Percentiles rank a stretch among this genome's conserved stretches.
These are phyloP conservation scores for Hormaphis cornu DNA, from an alignment of 1,140 invertebrate species.

Conservation along the genomic window DNA sequence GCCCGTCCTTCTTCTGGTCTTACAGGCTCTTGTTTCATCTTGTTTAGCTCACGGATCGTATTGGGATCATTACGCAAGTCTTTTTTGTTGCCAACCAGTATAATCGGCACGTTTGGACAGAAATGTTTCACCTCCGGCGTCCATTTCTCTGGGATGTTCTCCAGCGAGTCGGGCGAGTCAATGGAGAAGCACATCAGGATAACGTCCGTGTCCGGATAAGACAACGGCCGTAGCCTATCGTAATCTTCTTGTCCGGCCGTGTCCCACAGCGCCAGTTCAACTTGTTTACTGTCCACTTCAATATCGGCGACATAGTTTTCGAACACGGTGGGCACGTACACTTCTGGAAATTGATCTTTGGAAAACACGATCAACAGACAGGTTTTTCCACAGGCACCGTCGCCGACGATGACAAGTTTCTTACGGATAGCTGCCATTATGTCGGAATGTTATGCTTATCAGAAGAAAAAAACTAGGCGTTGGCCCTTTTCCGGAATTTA, in stretches of 20 bases:
- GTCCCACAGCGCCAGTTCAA: background rate
- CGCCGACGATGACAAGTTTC: constrained; percentile 98
- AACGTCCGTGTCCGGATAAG: constrained; percentile 95
- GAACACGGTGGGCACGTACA: constrained; percentile 97
- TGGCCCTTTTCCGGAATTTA: background rate
- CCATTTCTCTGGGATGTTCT: constrained; percentile 97
- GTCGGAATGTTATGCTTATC: background rate
- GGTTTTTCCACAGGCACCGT: constrained; percentile 98
- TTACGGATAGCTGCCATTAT: constrained; percentile 95
- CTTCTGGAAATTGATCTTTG: constrained; percentile 97
- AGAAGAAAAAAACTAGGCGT: background rate
- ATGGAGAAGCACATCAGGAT: constrained; percentile 97
- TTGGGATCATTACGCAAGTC: constrained; percentile 88
- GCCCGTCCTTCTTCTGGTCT: constrained; percentile 92
- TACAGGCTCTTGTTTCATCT: constrained; percentile 99
- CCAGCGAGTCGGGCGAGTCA: constrained; percentile 90
- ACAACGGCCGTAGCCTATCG: constrained; percentile 83
- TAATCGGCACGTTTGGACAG: constrained; percentile 95
- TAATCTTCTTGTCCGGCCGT: no score
- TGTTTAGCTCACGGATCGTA: constrained; percentile 90
- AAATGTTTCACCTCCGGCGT: constrained; percentile 96
- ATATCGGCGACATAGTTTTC: constrained; percentile 98
- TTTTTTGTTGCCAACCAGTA: constrained; percentile 96
- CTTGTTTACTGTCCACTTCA: constrained; percentile 89
- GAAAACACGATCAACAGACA: constrained; percentile 95